These are phyloP conservation scores for Trematomus loennbergii DNA, from an alignment of 2,113 vertebrate species.

Conservation along the genomic window DNA sequence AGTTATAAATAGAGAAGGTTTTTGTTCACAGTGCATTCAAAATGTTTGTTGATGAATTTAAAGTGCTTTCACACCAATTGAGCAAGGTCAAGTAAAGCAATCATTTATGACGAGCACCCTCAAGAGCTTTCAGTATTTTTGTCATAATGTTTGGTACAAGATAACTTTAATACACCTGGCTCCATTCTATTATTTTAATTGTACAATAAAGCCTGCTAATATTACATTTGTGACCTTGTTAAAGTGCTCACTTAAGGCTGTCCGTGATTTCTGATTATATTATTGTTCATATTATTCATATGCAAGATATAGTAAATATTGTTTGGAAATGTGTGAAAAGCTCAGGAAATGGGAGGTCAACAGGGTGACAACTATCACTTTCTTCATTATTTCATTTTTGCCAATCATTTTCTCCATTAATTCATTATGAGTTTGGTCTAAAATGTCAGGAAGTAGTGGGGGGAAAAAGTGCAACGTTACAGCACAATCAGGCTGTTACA, in stretches of 20 bases:
- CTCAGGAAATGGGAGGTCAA: neutral
- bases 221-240: conserved; percentile 4
- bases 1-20: neutral
- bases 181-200: neutral
- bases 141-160: neutral
- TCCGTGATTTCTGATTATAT: neutral
- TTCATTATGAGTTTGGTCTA: neutral
- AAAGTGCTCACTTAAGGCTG: neutral
- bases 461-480: neutral
- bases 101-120: neutral
- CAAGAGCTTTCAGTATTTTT: neutral
- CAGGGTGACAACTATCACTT: neutral
- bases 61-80: neutral
- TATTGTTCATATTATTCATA: neutral
- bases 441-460: neutral
- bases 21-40: neutral
- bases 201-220: neutral
- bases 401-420: neutral
- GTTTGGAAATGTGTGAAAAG: neutral
- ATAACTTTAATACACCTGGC: conserved; percentile 1
- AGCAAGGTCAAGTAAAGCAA: conserved; percentile 18
- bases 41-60: neutral
- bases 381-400: neutral
- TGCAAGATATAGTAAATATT: neutral
- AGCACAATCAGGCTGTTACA: neutral